Percentiles rank a stretch among this genome's conserved stretches.
These are phyloP conservation scores for Euleptes europaea DNA, from an alignment of 2,113 vertebrate species.

Conservation along the genomic window DNA sequence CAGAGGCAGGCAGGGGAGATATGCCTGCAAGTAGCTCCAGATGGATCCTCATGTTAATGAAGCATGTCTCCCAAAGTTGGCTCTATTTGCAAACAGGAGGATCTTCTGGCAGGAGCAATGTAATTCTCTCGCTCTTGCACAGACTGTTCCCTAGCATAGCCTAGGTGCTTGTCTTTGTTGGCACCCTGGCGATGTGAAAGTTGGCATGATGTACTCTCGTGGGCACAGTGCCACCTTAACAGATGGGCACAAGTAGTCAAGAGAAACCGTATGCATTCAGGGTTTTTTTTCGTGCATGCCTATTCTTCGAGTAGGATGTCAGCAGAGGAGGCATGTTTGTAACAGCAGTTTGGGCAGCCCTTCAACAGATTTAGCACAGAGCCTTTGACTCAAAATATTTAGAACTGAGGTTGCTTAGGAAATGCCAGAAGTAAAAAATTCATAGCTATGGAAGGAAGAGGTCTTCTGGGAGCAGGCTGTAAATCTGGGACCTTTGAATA, in stretches of 20 bases:
- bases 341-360: background rate
- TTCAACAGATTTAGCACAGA: rapidly evolving
- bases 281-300: rapidly evolving
- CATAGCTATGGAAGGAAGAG: rapidly evolving
- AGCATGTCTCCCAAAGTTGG: background rate
- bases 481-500: background rate
- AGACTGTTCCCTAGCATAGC: slow-evolving; percentile 31
- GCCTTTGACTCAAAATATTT: rapidly evolving
- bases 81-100: slow-evolving; percentile 45
- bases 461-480: rapidly evolving
- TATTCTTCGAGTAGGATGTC: background rate
- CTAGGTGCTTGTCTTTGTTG: slow-evolving; percentile 10
- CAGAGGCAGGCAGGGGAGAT: background rate
- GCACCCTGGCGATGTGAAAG: background rate
- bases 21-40: background rate
- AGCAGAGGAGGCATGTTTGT: slow-evolving; percentile 1
- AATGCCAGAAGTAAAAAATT: background rate
- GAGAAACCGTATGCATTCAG: background rate
- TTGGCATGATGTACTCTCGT: background rate
- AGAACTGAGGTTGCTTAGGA: rapidly evolving
- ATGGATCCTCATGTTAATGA: background rate
- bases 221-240: slow-evolving; percentile 39
- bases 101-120: slow-evolving; percentile 23
- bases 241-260: slow-evolving; percentile 31
- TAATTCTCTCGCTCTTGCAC: background rate